Base-by-base conservation (phyloP, 2,113 vertebrate species). In the Atrichornis clamosus region DNA sequence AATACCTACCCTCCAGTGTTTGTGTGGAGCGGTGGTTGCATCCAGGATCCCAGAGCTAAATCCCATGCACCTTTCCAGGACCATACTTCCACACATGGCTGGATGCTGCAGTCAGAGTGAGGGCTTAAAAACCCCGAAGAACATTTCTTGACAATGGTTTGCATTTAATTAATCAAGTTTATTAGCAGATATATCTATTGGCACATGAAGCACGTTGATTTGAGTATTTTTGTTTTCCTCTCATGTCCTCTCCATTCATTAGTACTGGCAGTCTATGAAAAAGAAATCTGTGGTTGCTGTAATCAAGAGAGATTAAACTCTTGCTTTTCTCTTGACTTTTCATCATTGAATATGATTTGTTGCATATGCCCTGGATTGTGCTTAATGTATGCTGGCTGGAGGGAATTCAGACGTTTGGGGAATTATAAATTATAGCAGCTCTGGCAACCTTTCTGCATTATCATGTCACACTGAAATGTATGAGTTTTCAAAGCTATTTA, bases 331-430 rank as follows among this genome's bases (percentile, higher is more conserved):
- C 76, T 60, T 76, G 63, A 20, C 41, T 90, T 92, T 59, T 82
- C 86, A 58, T 93, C 76, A 96, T 35, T 90, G 93, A 49, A 59
- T 92, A 81, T 90, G 93, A 96, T 97, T 90, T 95, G 93, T 92
- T 88, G 85, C 86, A 84, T 92, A 88, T 95, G 76, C 79, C 69
- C 79, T 78, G 79, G 52, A 67, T 92, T 93, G 73, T 81, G 56
- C 49, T 81, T 89, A 86, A 89, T 92, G 30, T 56, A 49, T 67
- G 35, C 93, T 94, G 84, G 47, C 93, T 95, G 76, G 86, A 96
- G 90, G 88, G 83, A 94, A 92, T 78, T 84, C 56, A 90, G 90
- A 60, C 13, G 0, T 75, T 84, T 23, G 27, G 68, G 52, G 93
- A 94, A 90, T 95, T 94, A 81, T 44, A 86, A 90, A 90, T 78